Evolutionary conservation across 1,140 invertebrate species (phyloP).

Genomic region (Penaeus indicus): DNA sequence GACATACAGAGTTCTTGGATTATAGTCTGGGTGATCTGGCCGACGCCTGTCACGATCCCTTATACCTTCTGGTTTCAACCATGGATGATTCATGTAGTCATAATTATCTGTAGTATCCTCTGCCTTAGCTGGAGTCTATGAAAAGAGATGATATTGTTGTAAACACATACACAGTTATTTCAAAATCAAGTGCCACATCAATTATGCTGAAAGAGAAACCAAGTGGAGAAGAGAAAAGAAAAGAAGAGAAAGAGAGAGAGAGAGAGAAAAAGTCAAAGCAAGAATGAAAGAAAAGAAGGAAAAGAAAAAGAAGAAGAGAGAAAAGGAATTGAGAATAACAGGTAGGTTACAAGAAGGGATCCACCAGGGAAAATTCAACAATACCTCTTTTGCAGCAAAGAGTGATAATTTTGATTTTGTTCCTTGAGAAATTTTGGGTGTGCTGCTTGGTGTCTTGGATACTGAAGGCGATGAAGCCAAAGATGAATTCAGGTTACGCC

Average conservation of each 20-base stretch:
- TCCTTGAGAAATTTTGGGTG: conserved; percentile 66
- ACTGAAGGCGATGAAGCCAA: conserved; percentile 31
- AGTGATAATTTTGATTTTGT: conserved; percentile 70
- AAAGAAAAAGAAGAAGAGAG: not conserved
- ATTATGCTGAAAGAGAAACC: too few relatives aligned
- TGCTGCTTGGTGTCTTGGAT: conserved; percentile 29
- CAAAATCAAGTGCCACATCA: not conserved
- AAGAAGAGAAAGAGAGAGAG: not conserved
- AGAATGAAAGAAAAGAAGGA: not conserved
- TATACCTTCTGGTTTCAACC: conserved; percentile 86
- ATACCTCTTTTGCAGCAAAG: conserved; percentile 66
- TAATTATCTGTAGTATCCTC: conserved; percentile 70
- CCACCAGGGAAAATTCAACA: not conserved
- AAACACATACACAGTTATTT: not conserved
- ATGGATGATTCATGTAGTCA: conserved; percentile 83
- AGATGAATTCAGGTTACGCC: conserved; percentile 19
- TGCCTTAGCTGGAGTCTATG: conserved; percentile 32
- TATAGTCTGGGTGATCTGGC: conserved; percentile 85
- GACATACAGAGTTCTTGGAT: conserved; percentile 87
- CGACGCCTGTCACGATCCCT: conserved; percentile 79
- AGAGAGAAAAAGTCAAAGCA: not conserved
- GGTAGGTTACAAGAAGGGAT: not conserved
- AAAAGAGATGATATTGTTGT: conserved; percentile 16
- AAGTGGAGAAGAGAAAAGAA: not conserved
- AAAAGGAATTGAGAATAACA: conserved; percentile 1